Evolutionary conservation across 1,140 invertebrate species (phyloP).

Genomic region (Drosophila saltans): DNA sequence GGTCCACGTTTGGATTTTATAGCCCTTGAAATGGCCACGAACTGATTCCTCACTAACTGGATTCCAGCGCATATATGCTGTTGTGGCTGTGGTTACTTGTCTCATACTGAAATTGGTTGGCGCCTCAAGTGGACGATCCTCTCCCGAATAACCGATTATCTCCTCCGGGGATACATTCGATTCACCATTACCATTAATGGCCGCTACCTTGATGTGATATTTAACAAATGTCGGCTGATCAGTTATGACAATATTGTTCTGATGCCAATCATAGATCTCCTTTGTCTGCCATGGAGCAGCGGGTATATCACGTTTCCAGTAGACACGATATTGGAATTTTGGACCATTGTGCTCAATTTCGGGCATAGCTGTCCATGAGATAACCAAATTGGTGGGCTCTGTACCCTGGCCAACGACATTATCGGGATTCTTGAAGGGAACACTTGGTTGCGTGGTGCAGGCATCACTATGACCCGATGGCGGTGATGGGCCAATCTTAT

Average conservation of each 20-base stretch:
- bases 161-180: constrained; percentile 92
- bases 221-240: constrained; percentile 96
- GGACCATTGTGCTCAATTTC: constrained; percentile 98
- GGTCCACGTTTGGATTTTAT: constrained; percentile 98
- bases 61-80: constrained; percentile 93
- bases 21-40: constrained; percentile 96
- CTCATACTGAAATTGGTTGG: constrained; percentile 93
- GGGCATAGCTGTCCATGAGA: constrained; percentile 98
- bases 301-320: constrained; percentile 91
- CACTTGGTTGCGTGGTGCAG: constrained; percentile 94
- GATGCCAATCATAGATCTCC: constrained; percentile 91
- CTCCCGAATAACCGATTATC: constrained; percentile 96
- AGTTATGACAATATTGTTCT: constrained; percentile 87
- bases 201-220: constrained; percentile 96
- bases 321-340: constrained; percentile 95
- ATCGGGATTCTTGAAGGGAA: constrained; percentile 97
- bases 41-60: constrained; percentile 90
- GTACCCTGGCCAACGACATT: constrained; percentile 96
- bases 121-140: constrained; percentile 93
- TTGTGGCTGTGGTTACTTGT: constrained; percentile 89
- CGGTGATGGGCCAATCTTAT: constrained; percentile 95
- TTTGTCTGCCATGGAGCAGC: constrained; percentile 89
- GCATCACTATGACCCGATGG: constrained; percentile 92
- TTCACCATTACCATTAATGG: constrained; percentile 95
- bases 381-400: constrained; percentile 94